Base-by-base conservation (phyloP, 2,888 invertebrate species). In the Poecilus cupreus region DNA sequence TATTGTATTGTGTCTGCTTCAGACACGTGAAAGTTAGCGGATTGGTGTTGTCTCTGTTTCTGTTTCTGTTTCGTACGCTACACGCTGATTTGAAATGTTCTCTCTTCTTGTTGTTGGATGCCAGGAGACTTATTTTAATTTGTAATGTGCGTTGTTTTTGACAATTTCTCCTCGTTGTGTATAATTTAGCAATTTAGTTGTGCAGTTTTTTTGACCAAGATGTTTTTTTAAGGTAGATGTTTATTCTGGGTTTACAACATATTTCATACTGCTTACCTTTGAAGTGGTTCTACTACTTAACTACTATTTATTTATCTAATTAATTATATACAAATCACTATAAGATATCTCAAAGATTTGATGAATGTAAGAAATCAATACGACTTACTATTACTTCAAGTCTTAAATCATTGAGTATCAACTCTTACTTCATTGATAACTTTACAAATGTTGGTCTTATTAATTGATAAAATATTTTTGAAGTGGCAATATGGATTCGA, bases 21-120 rank as follows among this genome's bases (percentile, higher is more conserved):
- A 72, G 18, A 72, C 72, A 72, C 32, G 72, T 72, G 72, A 72
- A 72, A 72, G 72, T 72, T 72, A 24, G 32, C 39, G 72, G 46
- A 72, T 46, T 18, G 72, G 13, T 68, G 64, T 16, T 68, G 26
- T 57, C 24, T 57, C 57, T 37, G 64, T 70, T 39, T 20, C 20
- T 68, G 26, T 57, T n/a, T 57, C 57, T 37, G 64, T 70, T 39
- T 20, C 20, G 24, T 43, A 72, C 68, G 68, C 22, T 39, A 22
- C 16, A 72, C 68, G 68, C 22, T 39, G 68, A 68, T 72, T 46
- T 72, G 46, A 39, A 10, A 20, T 54, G 22, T 60, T 54, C 54
- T 60, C 16, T 60, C 60, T 60, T 8, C 60, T 57, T 37, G 64
- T 57, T 37, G 64, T 8, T 18, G 37, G 32, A 5, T 13, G 24